Percentiles rank a stretch among this genome's conserved stretches.
Evolutionary conservation across 64 coral and sea anemone genomes (phyloP).

Genomic region (Trachythela sp.): DNA sequence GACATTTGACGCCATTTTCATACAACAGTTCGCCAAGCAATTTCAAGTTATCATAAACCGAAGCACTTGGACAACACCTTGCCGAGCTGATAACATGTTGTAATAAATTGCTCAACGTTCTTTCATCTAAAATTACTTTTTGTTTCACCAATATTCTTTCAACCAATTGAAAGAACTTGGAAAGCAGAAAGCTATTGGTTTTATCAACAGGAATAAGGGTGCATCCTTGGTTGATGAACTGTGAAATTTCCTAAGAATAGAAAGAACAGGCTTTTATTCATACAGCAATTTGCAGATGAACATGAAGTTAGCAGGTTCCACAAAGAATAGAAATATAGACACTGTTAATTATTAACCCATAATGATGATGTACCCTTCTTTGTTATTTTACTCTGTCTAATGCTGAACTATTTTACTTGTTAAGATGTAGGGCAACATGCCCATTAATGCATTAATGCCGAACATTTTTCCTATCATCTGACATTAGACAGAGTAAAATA

Average conservation of each 20-base stretch:
- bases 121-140: not conserved
- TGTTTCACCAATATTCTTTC: not conserved
- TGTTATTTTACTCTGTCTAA: not conserved
- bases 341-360: no score
- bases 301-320: no score
- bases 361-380: no score
- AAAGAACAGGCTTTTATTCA: not conserved
- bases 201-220: not conserved
- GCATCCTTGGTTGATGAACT: not conserved
- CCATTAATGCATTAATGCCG: no score
- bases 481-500: no score
- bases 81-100: not conserved
- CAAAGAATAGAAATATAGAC: no score
- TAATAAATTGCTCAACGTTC: not conserved
- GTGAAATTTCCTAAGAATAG: not conserved
- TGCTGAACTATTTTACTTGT: not conserved
- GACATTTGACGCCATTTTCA: not conserved
- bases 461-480: no score
- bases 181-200: not conserved
- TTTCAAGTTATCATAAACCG: slow-evolving; percentile 12
- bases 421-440: not conserved
- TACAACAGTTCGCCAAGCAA: not conserved
- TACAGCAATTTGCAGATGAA: no score
- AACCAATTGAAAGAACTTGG: not conserved
- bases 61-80: not conserved